These are phyloP conservation scores for Chironex yamaguchii DNA, from an alignment of 30 jellyfish, hydroid and myxozoan species.

Conservation along the genomic window DNA sequence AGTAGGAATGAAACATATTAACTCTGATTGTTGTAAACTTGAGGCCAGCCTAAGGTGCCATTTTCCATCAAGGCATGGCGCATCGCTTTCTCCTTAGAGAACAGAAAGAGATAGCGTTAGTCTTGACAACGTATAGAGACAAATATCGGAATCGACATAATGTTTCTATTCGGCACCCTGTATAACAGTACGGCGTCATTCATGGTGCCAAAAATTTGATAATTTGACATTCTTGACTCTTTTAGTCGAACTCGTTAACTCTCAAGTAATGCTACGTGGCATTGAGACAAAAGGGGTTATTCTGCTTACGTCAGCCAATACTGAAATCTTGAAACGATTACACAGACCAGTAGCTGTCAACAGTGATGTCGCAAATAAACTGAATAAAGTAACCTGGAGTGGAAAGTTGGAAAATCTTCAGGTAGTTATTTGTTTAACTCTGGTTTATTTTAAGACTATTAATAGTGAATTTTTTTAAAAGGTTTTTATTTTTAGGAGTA, in stretches of 20 bases:
- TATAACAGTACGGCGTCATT: no score
- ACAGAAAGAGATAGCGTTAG: no score
- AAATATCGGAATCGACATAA: no score
- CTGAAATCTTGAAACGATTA: conserved; percentile 89
- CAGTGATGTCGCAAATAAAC: conserved; percentile 78
- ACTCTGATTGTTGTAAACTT: no score
- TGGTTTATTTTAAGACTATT: neutral
- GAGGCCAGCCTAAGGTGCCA: no score
- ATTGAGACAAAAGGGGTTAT: conserved; percentile 88
- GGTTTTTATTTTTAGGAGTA: no score
- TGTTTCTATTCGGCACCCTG: no score
- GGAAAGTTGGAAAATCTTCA: conserved; percentile 86
- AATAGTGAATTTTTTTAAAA: neutral
- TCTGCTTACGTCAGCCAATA: conserved; percentile 89
- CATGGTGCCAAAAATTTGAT: no score
- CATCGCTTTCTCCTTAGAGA: no score
- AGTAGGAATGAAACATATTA: no score
- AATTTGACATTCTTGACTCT: neutral
- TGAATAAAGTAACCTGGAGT: conserved; percentile 95
- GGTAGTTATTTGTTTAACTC: conserved; percentile 25
- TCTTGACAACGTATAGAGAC: no score
- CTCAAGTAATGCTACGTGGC: conserved; percentile 95
- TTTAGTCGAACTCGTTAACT: conserved; percentile 89
- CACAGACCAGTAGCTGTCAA: conserved; percentile 85
- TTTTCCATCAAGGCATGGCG: no score